Evolutionary conservation across 2,113 vertebrate species (phyloP).

Genomic region (Tonatia bakeri): DNA sequence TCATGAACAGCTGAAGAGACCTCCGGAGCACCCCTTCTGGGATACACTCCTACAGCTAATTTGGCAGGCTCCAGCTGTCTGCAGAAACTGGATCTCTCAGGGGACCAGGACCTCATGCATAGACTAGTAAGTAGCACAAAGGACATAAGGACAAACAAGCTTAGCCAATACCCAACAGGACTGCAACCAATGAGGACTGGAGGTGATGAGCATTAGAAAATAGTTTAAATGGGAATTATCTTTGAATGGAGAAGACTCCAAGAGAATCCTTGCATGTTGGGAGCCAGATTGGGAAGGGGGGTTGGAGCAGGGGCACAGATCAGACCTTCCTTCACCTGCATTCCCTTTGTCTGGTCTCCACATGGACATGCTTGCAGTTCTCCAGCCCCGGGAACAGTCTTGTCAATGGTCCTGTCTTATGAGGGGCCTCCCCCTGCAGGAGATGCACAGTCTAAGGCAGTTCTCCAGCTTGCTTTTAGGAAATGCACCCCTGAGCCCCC

Average conservation of each 20-base stretch:
- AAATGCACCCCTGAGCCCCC: not conserved
- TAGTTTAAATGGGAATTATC: not conserved
- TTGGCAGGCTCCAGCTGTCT: not conserved
- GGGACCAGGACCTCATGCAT: not conserved
- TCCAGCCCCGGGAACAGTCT: accelerated
- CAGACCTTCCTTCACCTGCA: not conserved
- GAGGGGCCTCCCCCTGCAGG: not conserved
- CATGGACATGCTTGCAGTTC: not conserved
- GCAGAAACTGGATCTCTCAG: not conserved
- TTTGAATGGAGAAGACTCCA: not conserved
- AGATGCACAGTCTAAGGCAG: no score
- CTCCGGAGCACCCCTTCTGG: not conserved
- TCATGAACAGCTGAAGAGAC: not conserved
- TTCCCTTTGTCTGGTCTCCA: not conserved
- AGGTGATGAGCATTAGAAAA: not conserved
- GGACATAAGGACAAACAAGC: not conserved
- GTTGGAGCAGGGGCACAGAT: not conserved
- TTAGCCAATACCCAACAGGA: not conserved
- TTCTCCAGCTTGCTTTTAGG: not conserved
- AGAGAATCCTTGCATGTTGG: not conserved
- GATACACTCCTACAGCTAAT: not conserved
- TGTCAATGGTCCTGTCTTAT: not conserved
- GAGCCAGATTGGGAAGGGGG: not conserved
- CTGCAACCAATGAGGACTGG: not conserved
- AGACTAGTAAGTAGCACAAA: not conserved